Evolutionary conservation across 2,888 invertebrate genomes (phyloP), one percentile per base, ranked within the genome.

Genomic region (Spilosoma lubricipeda): DNA sequence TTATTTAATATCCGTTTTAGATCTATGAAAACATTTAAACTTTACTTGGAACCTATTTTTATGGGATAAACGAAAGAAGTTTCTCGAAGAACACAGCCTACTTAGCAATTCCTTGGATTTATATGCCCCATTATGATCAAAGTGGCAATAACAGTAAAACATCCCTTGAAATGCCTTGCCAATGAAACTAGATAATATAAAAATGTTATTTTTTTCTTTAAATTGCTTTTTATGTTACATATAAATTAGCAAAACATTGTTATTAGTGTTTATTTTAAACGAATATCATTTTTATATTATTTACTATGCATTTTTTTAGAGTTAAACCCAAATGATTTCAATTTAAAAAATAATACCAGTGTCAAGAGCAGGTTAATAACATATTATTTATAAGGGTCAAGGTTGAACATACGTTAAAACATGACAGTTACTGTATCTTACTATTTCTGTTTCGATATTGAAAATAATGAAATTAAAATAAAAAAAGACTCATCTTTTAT

Each of bases 61-160:
- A 68, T 33, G 20, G 68, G 30, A 48, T 52, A 52, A 68, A 68
- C 52, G 20, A 30, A 33, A 67, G 48, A 52, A 45, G 36, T 65
- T 36, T 65, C 65, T 36, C 65, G 23, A 36, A 65, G 36, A 23
- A 36, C 8, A 65, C 9, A 23, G 23, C 9, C 36, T 18, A 65
- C 33, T 36, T 36, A 65, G 64, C 36, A 23, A 65, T 63, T 63
- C 63, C 5, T 27, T 63, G 30, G 63, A 63, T 63, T 63, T 30
- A 63, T 18, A 63, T 63, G 13, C 15, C 63, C 63, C 63, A 30
- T 63, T 63, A 63, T 30, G 30, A 63, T 63, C 30, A 5, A 63
- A 63, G 30, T 63, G 63, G 63, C 63, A 63, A 18, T 30, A 4
- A 63, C 63, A 63, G 7, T 30, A 63, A 18, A 66, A 66, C n/a